Evolutionary conservation across 2,888 invertebrate species (phyloP).

Genomic region (Drosophila diplacantha): DNA sequence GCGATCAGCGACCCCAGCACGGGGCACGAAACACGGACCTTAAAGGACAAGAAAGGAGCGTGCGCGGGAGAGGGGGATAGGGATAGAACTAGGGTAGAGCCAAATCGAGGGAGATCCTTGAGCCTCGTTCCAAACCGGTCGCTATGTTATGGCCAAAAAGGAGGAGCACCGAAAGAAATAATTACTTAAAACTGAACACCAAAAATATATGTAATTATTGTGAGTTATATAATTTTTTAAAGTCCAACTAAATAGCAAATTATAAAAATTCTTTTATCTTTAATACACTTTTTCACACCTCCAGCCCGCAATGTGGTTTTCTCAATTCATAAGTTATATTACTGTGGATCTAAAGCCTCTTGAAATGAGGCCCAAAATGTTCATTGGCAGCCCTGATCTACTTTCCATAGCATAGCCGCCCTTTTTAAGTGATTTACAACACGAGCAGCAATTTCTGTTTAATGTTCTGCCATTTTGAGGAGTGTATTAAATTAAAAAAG

Average conservation of each 20-base stretch:
- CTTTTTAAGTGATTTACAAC: too few species aligned
- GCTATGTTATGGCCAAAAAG: conserved; percentile 7
- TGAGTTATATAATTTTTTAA: neutral
- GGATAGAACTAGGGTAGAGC: neutral
- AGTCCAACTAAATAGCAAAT: neutral
- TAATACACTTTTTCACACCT: too few species aligned
- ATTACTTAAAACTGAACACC: neutral
- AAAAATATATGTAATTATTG: neutral
- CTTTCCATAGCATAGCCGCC: too few species aligned
- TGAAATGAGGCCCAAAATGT: neutral
- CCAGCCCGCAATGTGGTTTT: too few species aligned
- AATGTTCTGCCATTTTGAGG: neutral
- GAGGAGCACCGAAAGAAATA: neutral
- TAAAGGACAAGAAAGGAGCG: conserved; percentile 24
- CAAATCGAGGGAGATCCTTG: conserved; percentile 19
- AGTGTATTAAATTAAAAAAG: conserved; percentile 5
- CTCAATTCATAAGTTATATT: neutral
- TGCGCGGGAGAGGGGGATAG: conserved; percentile 1
- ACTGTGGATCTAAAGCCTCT: neutral
- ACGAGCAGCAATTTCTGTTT: too few species aligned
- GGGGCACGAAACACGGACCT: conserved; percentile 27
- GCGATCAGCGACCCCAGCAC: conserved; percentile 56
- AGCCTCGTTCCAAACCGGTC: conserved; percentile 15
- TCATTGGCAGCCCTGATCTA: too few species aligned
- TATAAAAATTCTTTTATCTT: too few species aligned